Percentiles rank a stretch among this genome's conserved stretches.
phyloP scores from a whole-genome alignment of 2,888 invertebrate species.

The Stenchaetothrips biformis region DNA sequence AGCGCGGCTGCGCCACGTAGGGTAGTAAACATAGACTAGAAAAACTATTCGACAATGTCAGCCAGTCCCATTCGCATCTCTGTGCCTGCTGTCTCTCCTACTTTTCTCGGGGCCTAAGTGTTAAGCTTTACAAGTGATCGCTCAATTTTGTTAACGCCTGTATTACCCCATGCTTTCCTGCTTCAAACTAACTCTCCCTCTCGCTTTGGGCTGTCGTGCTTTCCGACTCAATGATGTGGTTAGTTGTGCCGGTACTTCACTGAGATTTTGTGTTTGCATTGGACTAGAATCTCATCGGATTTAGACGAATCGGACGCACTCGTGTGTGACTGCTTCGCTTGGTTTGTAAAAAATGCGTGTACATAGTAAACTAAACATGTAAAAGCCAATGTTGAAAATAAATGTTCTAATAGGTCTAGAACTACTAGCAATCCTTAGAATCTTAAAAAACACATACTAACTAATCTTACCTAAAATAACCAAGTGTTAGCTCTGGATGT shows the following conservation, averaged over 20 bases:
- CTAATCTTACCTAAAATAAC: constrained; percentile 14
- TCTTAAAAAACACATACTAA: background rate
- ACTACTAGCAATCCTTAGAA: background rate
- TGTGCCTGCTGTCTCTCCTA: no score
- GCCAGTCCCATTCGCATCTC: no score
- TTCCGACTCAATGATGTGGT: no score
- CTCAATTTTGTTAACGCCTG: no score
- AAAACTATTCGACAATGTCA: no score
- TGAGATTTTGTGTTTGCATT: background rate
- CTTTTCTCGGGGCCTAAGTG: no score
- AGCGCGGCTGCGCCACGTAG: background rate
- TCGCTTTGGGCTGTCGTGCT: no score
- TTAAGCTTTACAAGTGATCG: no score
- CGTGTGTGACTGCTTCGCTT: constrained; percentile 20
- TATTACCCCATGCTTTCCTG: no score
- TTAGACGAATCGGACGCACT: background rate
- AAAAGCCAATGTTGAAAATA: constrained; percentile 16
- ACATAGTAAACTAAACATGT: constrained; percentile 7
- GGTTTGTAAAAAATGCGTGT: constrained; percentile 16
- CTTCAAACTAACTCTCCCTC: no score
- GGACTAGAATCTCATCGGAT: background rate
- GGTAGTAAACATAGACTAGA: constrained; percentile 18
- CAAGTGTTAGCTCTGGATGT: constrained; percentile 20
- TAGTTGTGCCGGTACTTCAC: no score
- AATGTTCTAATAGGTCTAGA: constrained; percentile 12